Percentiles rank a stretch among this genome's conserved stretches.
These are phyloP conservation scores for Plumapathes pennacea DNA, from an alignment of 92 coral and sea anemone genomes.

Conservation along the genomic window DNA sequence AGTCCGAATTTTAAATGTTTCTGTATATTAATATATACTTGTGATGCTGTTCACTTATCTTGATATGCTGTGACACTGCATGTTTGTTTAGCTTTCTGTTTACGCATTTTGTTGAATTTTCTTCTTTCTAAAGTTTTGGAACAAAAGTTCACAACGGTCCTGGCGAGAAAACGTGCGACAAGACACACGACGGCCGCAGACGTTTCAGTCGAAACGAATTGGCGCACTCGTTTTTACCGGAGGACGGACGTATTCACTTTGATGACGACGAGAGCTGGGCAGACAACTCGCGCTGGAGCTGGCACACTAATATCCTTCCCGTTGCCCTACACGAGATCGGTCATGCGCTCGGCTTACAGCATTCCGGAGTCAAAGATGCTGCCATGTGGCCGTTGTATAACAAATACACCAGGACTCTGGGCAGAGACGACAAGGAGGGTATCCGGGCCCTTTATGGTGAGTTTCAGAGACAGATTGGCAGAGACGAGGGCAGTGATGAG, in stretches of 20 bases:
- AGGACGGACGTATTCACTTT: constrained; percentile 19
- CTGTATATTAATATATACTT: too few species aligned
- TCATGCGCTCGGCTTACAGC: constrained; percentile 12
- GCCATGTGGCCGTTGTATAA: constrained; percentile 16
- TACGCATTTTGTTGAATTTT: too few species aligned
- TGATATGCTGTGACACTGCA: too few species aligned
- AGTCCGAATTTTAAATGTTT: too few species aligned
- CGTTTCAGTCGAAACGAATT: not conserved
- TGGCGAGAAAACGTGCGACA: too few species aligned
- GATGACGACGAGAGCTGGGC: constrained; percentile 20
- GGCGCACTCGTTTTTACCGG: not conserved
- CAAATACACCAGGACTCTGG: not conserved
- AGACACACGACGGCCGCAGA: too few species aligned
- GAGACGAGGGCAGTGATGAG: too few species aligned
- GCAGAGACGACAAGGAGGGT: constrained; percentile 12
- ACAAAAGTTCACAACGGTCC: too few species aligned
- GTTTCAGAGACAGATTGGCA: too few species aligned
- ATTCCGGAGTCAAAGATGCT: constrained; percentile 5
- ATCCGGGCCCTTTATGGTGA: constrained; percentile 19
- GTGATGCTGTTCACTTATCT: too few species aligned
- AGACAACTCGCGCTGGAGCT: not conserved
- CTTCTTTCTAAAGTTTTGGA: too few species aligned
- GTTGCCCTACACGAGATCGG: constrained; percentile 33
- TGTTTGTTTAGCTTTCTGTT: too few species aligned
- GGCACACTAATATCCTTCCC: constrained; percentile 5